A percentile compares a stretch with the other conserved stretches of the same genome.
Evolutionary conservation across 2,888 invertebrate genomes (phyloP).

Genomic region (Cephus sareptanus): DNA sequence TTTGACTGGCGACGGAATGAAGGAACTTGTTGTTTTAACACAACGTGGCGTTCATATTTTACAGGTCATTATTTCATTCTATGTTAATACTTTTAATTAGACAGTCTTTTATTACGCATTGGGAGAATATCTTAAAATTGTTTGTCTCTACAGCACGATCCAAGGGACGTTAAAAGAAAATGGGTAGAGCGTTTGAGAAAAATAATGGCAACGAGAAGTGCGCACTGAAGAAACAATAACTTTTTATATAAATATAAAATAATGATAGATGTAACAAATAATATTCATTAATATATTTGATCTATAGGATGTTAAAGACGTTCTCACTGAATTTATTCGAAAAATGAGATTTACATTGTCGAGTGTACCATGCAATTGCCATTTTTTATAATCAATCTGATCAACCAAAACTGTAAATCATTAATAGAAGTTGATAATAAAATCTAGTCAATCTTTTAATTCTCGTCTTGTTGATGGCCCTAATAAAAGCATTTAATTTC

Average conservation of each 20-base stretch:
- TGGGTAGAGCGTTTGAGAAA: slow-evolving; percentile 47
- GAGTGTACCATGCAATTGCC: too few species aligned
- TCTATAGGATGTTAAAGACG: too few species aligned
- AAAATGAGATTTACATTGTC: too few species aligned
- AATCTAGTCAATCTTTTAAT: too few species aligned
- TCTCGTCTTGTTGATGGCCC: too few species aligned
- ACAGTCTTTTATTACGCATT: slow-evolving; percentile 4
- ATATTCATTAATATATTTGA: background rate
- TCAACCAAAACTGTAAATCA: too few species aligned
- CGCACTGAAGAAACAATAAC: background rate
- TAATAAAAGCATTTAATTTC: too few species aligned
- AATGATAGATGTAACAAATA: background rate
- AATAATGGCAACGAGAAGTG: background rate
- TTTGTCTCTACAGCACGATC: slow-evolving; percentile 47
- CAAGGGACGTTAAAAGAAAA: slow-evolving; percentile 41
- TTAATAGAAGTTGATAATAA: too few species aligned
- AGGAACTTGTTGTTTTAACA: slow-evolving; percentile 74
- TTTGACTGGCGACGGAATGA: slow-evolving; percentile 75
- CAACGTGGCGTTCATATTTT: slow-evolving; percentile 75
- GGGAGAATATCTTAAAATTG: background rate
- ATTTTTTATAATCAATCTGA: too few species aligned
- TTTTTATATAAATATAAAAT: background rate
- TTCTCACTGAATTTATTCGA: too few species aligned
- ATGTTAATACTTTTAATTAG: background rate
- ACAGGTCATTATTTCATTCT: slow-evolving; percentile 66